Conservation (phyloP, 2,797 vertebrate species). For the Anas georgica region DNA sequence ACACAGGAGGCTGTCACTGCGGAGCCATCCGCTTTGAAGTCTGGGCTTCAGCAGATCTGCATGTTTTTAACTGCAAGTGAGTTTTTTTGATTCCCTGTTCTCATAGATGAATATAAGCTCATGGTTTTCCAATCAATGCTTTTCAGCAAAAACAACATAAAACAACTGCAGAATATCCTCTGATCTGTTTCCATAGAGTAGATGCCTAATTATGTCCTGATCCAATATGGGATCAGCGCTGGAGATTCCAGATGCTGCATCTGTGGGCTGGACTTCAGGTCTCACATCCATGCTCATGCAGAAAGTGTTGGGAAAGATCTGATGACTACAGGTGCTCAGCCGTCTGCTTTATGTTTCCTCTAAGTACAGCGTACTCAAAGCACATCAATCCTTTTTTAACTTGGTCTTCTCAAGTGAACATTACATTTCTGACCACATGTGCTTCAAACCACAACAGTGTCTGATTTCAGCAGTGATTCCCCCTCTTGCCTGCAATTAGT, state of each 20-base stretch:
- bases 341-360: background rate
- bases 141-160: background rate
- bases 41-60: conserved; percentile 85
- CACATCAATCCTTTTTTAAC: background rate
- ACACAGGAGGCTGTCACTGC: conserved; percentile 93
- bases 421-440: background rate
- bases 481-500: background rate
- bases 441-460: background rate
- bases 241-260: background rate
- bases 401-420: background rate
- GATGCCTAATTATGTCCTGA: background rate
- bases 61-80: conserved; percentile 96
- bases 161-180: background rate
- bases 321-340: background rate
- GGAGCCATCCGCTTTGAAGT: conserved; percentile 92
- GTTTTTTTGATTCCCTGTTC: conserved; percentile 39
- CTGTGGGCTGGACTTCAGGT: background rate
- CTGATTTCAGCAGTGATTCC: background rate
- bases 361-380: background rate
- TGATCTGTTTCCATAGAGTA: background rate
- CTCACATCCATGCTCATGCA: background rate
- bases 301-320: background rate
- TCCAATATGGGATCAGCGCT: background rate
- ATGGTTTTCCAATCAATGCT: background rate
- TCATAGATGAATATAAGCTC: background rate